These are phyloP conservation scores for Cebidichthys violaceus DNA, from an alignment of 2,113 vertebrate species.

Conservation along the genomic window DNA sequence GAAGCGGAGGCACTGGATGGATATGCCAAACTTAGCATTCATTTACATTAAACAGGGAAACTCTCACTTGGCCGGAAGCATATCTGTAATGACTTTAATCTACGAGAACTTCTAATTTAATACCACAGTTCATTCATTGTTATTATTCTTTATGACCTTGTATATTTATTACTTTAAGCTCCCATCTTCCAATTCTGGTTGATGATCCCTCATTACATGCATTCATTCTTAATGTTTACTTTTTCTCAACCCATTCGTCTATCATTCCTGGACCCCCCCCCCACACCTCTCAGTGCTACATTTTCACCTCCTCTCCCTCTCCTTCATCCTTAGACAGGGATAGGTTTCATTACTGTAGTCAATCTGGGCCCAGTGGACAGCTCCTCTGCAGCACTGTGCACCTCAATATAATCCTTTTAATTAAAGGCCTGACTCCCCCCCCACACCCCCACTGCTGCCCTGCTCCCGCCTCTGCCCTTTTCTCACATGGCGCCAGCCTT, in stretches of 20 bases:
- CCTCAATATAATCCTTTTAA: constrained; percentile 88
- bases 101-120: constrained; percentile 76
- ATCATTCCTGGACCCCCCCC: constrained; percentile 44
- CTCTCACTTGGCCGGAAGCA: constrained; percentile 74
- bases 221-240: constrained; percentile 66
- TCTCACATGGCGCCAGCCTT: constrained; percentile 76
- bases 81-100: constrained; percentile 80
- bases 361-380: constrained; percentile 82
- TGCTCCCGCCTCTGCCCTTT: constrained; percentile 77
- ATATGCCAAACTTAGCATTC: constrained; percentile 79
- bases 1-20: constrained; percentile 76
- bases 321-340: constrained; percentile 71
- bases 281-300: constrained; percentile 11
- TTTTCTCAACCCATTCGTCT: constrained; percentile 44
- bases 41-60: constrained; percentile 81
- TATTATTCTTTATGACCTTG: constrained; percentile 80
- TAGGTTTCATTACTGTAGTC: constrained; percentile 87
- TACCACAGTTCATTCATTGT: constrained; percentile 73
- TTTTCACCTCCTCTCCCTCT: constrained; percentile 49
- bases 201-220: constrained; percentile 59
- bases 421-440: constrained; percentile 80
- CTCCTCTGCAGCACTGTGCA: constrained; percentile 80
- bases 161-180: constrained; percentile 68
- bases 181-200: constrained; percentile 31
- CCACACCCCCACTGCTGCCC: constrained; percentile 57